Conservation (phyloP, 2,113 vertebrate species). For the Atrichornis clamosus region DNA sequence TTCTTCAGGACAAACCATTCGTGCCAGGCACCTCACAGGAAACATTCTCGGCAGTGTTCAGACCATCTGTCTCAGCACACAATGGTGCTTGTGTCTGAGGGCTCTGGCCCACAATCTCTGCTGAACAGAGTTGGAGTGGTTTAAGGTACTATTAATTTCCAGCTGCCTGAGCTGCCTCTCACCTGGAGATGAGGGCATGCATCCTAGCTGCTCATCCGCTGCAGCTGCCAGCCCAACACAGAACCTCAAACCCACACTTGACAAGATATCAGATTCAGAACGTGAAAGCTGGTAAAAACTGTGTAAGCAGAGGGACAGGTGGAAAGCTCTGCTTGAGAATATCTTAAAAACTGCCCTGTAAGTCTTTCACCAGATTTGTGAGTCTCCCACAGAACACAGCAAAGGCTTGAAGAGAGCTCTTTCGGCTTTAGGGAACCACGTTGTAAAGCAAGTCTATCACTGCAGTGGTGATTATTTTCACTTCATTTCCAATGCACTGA, state of each 20-base stretch:
- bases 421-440: not conserved
- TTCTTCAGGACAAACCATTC: not conserved
- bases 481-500: not conserved
- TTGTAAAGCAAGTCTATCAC: not conserved
- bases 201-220: not conserved
- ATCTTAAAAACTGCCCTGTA: not conserved
- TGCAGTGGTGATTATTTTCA: not conserved
- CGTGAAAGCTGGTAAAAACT: not conserved
- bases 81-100: slow-evolving; percentile 8
- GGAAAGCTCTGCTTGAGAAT: not conserved
- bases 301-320: not conserved
- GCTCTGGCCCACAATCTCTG: not conserved
- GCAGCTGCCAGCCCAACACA: not conserved
- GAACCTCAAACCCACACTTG: not conserved
- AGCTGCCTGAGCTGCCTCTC: slow-evolving; percentile 35
- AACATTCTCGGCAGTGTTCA: not conserved
- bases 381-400: not conserved
- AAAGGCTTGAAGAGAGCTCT: not conserved
- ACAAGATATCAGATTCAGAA: not conserved
- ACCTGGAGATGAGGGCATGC: slow-evolving; percentile 3
- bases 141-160: slow-evolving; percentile 50
- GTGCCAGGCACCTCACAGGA: slow-evolving; percentile 19
- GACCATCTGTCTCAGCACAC: slow-evolving; percentile 34
- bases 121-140: not conserved
- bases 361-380: not conserved